Conservation (phyloP, 2,113 vertebrate species). For the Calyptommatus sinebrachiatus region DNA sequence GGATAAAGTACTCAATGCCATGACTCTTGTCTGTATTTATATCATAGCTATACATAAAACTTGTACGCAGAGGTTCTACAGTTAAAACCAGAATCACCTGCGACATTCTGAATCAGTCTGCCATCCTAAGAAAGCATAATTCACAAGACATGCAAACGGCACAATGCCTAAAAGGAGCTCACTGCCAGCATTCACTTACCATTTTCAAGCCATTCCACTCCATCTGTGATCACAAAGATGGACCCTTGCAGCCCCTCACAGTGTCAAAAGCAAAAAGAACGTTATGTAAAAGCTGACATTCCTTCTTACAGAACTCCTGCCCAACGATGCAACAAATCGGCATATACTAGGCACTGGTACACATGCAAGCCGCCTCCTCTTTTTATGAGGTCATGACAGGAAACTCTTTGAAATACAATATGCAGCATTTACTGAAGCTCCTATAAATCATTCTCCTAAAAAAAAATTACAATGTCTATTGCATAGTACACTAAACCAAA, state of each 20-base stretch:
- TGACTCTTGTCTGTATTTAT: constrained; percentile 60
- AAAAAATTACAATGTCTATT: constrained; percentile 74
- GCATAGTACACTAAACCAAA: constrained; percentile 73
- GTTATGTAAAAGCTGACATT: constrained; percentile 92
- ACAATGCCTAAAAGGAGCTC: constrained; percentile 62
- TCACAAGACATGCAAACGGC: constrained; percentile 53
- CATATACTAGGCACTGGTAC: constrained; percentile 89
- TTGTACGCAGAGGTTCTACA: constrained; percentile 48
- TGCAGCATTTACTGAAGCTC: constrained; percentile 87
- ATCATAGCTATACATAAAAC: constrained; percentile 53
- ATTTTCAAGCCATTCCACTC: constrained; percentile 99
- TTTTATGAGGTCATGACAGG: constrained; percentile 96
- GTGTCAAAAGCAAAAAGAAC: constrained; percentile 85
- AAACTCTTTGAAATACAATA: constrained; percentile 87
- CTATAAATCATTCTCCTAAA: constrained; percentile 83
- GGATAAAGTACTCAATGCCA: constrained; percentile 66
- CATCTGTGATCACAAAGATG: constrained; percentile 95
- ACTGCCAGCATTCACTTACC: constrained; percentile 86
- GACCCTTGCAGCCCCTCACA: constrained; percentile 81
- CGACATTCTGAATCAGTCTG: constrained; percentile 57
- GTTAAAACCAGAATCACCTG: constrained; percentile 44
- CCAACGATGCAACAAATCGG: constrained; percentile 92
- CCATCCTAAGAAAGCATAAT: constrained; percentile 62
- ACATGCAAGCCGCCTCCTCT: constrained; percentile 93
- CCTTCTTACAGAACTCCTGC: constrained; percentile 95